Evolutionary conservation across 2,888 invertebrate genomes (phyloP).

Genomic region (Trichacis sp.): DNA sequence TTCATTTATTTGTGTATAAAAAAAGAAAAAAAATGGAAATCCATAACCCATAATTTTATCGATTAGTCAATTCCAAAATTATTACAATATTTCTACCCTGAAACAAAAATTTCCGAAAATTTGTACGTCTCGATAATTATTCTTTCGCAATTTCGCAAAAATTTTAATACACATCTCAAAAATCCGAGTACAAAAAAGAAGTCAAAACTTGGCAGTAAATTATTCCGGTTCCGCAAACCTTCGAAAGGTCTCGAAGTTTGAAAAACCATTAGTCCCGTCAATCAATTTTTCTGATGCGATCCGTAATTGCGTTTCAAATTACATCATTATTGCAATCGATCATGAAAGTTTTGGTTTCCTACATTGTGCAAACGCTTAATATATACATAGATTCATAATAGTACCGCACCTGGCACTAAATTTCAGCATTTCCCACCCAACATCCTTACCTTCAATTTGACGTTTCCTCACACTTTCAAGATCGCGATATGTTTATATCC

Average conservation of each 20-base stretch:
- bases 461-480: slow-evolving; percentile 5
- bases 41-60: too few species aligned
- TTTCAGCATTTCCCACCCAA: slow-evolving; percentile 12
- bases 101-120: too few species aligned
- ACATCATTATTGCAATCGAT: slow-evolving; percentile 35
- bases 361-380: slow-evolving; percentile 23
- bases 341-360: slow-evolving; percentile 38
- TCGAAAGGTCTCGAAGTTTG: too few species aligned
- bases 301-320: slow-evolving; percentile 31
- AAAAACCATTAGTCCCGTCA: background rate
- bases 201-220: background rate
- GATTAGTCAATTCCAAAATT: too few species aligned
- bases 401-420: slow-evolving; percentile 39
- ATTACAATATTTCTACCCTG: too few species aligned
- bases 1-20: too few species aligned
- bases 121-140: too few species aligned
- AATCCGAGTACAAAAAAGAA: too few species aligned
- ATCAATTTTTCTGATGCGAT: background rate
- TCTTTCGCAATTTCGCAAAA: too few species aligned
- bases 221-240: too few species aligned
- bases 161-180: too few species aligned
- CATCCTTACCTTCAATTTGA: slow-evolving; percentile 12
- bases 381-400: slow-evolving; percentile 34
- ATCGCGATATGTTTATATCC: background rate
- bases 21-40: too few species aligned